Evolutionary conservation across 2,888 invertebrate genomes (phyloP), one percentile per base, ranked within the genome.

Genomic region (Noctuana brunneofusca): DNA sequence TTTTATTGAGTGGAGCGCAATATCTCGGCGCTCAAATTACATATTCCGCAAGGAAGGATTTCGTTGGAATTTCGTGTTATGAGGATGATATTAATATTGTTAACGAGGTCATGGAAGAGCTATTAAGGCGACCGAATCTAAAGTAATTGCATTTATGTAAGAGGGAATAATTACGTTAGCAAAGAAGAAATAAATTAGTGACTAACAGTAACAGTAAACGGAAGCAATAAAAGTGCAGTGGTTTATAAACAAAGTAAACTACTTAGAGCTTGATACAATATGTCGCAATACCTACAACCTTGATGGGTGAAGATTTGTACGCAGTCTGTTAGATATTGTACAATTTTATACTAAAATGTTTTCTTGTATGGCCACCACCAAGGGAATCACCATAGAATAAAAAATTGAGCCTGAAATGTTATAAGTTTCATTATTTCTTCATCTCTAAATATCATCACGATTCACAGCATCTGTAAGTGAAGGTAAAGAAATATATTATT

Each of bases 1-100:
- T 59, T 59, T 59, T 59, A 59, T 59, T 59, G 53, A 53, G 53
- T 32, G 46, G 53, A 59, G 32, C 59, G 60, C 53, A 60, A 62
- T 62, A 62, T 62, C 48, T 35, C 24, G 53, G n/a, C 12, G 60
- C 54, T 55, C 48, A 30, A 62, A 62, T 62, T 54, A 54, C 54
- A 62, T 62, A 62, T 55, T 54, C 35, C 22, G 60, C 60, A 54
- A 8, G 48, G 35, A 62, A 62, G 48, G 60, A 54, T 62, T 62
- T 62, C 46, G 27, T 54, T 62, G 60, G 54, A 54, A 62, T 62
- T 49, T 48, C 48, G 9, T 9, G 46, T 48, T 20, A 48, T 57
- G 57, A 57, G 49, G 32, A 30, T 18, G 16, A 46, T 30, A 24
- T 30, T 32, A 32, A 22, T 16, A 55, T 24, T 49, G 30, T 32